phyloP scores from a whole-genome alignment of 2,888 invertebrate species.

The Melanargia galathea region DNA sequence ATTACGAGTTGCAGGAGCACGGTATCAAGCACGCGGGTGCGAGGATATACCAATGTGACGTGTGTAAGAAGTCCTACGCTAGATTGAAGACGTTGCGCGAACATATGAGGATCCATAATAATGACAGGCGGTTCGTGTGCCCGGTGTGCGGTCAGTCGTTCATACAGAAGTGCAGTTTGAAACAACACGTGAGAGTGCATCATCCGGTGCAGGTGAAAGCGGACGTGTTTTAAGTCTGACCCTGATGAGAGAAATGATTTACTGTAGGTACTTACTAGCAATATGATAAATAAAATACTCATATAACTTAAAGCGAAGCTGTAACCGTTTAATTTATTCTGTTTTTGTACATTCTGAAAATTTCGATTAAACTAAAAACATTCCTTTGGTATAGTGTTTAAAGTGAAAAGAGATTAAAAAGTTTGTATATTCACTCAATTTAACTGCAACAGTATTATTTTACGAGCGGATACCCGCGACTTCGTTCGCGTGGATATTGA shows the following conservation, averaged over 20 bases:
- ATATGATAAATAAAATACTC: background rate
- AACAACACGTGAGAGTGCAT: conserved; percentile 72
- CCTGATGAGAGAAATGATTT: background rate
- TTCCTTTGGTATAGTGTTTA: background rate
- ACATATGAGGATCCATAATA: conserved; percentile 75
- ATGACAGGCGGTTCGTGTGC: conserved; percentile 70
- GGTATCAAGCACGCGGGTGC: conserved; percentile 79
- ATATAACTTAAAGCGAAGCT: background rate
- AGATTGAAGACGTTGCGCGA: conserved; percentile 72
- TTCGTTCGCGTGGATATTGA: too few relatives aligned
- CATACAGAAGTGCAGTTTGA: conserved; percentile 73
- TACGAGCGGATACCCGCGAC: too few relatives aligned
- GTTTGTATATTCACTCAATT: background rate
- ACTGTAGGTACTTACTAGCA: background rate
- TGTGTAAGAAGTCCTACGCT: conserved; percentile 77
- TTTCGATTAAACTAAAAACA: background rate
- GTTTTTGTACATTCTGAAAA: background rate
- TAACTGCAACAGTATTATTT: background rate
- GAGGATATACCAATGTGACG: conserved; percentile 79
- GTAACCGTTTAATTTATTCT: background rate
- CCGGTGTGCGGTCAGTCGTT: conserved; percentile 70
- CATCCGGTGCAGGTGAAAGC: conserved; percentile 64
- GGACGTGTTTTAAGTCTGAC: conserved; percentile 48
- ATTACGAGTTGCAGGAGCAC: conserved; percentile 80
- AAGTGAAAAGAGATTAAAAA: background rate